phyloP scores from a whole-genome alignment of 2,888 invertebrate species.

The Gisinianus flammeolus region DNA sequence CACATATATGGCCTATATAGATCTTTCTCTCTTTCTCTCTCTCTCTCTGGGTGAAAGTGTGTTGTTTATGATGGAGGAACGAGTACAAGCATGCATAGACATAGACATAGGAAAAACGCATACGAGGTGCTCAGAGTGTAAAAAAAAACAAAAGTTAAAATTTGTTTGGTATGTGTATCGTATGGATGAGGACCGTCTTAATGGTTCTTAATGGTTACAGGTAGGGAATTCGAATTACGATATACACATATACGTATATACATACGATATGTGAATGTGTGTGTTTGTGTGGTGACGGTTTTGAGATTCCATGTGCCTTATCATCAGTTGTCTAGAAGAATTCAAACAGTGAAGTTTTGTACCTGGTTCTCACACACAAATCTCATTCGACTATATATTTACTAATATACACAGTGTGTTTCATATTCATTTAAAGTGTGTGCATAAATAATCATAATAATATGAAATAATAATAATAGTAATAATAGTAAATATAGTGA shows the following conservation, averaged over 20 bases:
- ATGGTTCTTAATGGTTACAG: constrained; percentile 30
- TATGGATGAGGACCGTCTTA: constrained; percentile 2
- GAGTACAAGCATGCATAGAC: not conserved
- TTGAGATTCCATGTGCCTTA: constrained; percentile 36
- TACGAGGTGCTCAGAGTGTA: constrained; percentile 20
- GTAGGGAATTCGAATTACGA: not conserved
- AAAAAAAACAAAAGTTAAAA: not conserved
- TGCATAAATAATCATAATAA: too few species aligned
- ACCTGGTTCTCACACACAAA: not conserved
- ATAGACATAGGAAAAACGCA: constrained; percentile 26
- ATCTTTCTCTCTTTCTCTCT: too few species aligned
- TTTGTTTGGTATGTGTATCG: too few species aligned
- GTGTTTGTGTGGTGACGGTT: constrained; percentile 2
- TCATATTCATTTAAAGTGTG: too few species aligned
- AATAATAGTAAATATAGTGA: too few species aligned
- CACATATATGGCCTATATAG: not conserved
- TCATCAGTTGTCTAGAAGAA: constrained; percentile 34
- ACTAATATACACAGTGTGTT: too few species aligned
- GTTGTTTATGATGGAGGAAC: not conserved
- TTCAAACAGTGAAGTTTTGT: constrained; percentile 18
- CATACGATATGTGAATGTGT: not conserved
- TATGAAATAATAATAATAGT: too few species aligned
- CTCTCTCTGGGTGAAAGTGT: not conserved
- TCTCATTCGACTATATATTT: too few species aligned
- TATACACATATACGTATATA: not conserved